A percentile compares a stretch with the other conserved stretches of the same genome.
Conservation (phyloP, 2,888 invertebrate genomes). For the Siphlonurus alternatus region DNA sequence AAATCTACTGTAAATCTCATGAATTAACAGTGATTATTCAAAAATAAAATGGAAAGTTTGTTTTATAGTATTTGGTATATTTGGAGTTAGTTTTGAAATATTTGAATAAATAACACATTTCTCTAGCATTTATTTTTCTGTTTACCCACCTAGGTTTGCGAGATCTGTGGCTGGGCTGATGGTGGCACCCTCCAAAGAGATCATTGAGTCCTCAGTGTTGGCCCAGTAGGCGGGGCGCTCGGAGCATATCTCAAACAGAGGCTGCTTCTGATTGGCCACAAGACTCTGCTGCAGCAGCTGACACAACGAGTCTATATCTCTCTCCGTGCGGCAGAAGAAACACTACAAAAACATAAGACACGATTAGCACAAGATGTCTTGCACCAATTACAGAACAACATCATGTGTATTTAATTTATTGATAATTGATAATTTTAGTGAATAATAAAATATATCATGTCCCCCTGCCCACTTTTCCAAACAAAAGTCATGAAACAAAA, state of each 20-base stretch:
- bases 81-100: too few species aligned
- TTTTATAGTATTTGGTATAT: too few species aligned
- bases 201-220: constrained; percentile 28
- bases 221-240: constrained; percentile 62
- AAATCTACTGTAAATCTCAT: too few species aligned
- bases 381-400: not conserved
- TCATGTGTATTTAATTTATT: not conserved
- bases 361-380: not conserved
- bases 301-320: constrained; percentile 63
- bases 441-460: too few species aligned
- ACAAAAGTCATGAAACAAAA: too few species aligned
- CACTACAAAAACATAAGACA: constrained; percentile 41
- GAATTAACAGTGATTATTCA: too few species aligned
- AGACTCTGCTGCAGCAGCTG: constrained; percentile 45
- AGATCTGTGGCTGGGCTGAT: not conserved
- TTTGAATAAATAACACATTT: too few species aligned
- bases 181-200: constrained; percentile 5
- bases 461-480: too few species aligned
- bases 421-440: too few species aligned
- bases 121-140: too few species aligned
- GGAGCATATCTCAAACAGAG: constrained; percentile 73
- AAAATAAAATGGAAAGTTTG: too few species aligned
- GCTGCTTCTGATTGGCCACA: constrained; percentile 49
- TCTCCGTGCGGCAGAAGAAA: constrained; percentile 73
- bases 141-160: not conserved